Evolutionary conservation across 2,888 invertebrate genomes (phyloP), one percentile per base, ranked within the genome.

Genomic region (Drosophila engyochracea): DNA sequence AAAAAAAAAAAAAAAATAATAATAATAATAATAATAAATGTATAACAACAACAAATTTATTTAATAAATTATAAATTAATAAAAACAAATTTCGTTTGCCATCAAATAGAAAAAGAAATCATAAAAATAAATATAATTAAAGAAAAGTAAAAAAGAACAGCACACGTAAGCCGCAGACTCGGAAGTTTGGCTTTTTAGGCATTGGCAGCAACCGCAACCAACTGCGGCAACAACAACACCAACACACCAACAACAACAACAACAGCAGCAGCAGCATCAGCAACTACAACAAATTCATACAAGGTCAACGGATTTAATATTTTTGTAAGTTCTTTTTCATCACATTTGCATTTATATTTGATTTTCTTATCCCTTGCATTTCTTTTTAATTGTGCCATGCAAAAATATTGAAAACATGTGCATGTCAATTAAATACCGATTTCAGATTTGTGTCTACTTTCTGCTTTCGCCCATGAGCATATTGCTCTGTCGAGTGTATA

Each of bases 291-390:
- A 76, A 84, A 83, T 90, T 89, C 81, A 79, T 75, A 81, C 90
- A 92, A 91, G 89, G 87, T 91, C 90, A 91, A 91, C 91, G 89
- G 91, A 91, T 90, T 91, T 83, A 92, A 92, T 84, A 85, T 85
- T 89, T 89, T 92, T 92, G 92, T 92, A 87, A 92, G 92, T 90
- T 66, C 63, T 47, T 58, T n/a, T 44, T 22, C 57, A 39, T 54
- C 47, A 12, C 28, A 68, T 55, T 39, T 41, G 31, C 30, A 49
- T 70, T 51, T 69, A 58, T 52, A 12, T 59, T 25, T 52, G 9
- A 25, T 30, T 35, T 31, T 25, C 55, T 67, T 74, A 47, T 47
- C 25, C 14, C 25, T 41, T 44, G 60, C 73, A 72, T 73, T 61
- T 77, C 58, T 53, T 69, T 70, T 74, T 72, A 70, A 79, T 79